A percentile compares a stretch with the other conserved stretches of the same genome.
Evolutionary conservation across 2,888 invertebrate genomes (phyloP).

Genomic region (Thymelicus lineola): DNA sequence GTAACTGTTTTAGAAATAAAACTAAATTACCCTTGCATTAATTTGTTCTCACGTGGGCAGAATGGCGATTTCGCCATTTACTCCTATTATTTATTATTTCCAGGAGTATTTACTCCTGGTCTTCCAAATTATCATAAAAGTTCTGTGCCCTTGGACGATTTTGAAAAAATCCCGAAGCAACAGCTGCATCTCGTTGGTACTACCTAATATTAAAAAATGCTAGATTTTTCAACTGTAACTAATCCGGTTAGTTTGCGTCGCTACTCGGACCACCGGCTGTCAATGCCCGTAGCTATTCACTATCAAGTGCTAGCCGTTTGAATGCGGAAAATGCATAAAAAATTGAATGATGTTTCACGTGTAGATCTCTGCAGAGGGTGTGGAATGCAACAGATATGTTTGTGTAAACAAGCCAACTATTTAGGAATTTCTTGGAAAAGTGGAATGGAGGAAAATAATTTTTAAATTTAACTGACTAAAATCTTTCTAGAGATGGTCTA

Average conservation of each 20-base stretch:
- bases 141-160: no score
- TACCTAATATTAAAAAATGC: background rate
- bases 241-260: conserved; percentile 5
- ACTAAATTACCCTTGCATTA: no score
- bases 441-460: background rate
- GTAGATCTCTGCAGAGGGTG: background rate
- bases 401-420: background rate
- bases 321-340: conserved; percentile 9
- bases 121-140: no score
- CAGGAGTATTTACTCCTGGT: no score
- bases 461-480: no score
- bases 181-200: no score
- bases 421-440: background rate
- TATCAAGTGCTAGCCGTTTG: conserved; percentile 15
- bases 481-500: no score
- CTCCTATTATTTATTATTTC: no score
- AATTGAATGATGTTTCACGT: conserved; percentile 8
- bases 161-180: no score
- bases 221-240: background rate
- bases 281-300: conserved; percentile 9
- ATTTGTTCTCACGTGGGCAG: no score
- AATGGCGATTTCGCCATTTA: no score
- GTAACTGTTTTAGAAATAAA: no score
- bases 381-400: conserved; percentile 3
- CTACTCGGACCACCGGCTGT: conserved; percentile 8